Conservation (phyloP, 2,113 vertebrate genomes). For the Muntiacus muntjak region DNA sequence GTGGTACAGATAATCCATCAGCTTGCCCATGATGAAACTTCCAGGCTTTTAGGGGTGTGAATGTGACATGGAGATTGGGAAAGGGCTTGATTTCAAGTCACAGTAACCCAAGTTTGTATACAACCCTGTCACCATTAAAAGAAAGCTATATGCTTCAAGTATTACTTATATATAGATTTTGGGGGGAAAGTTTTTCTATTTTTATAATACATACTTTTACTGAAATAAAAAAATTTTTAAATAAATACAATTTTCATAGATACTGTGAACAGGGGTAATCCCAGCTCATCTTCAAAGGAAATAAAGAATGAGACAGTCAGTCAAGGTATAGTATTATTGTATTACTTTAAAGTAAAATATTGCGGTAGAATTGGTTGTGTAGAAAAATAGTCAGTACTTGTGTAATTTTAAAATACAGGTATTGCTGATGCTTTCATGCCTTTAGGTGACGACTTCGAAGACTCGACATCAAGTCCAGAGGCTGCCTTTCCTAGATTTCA, state of each 20-base stretch:
- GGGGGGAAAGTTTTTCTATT: neutral
- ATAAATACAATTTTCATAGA: slow-evolving; percentile 52
- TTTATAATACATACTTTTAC: neutral
- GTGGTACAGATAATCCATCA: neutral
- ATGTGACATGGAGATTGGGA: neutral
- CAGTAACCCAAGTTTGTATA: neutral
- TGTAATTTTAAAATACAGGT: slow-evolving; percentile 54
- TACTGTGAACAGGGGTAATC: slow-evolving; percentile 64
- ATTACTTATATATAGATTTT: neutral
- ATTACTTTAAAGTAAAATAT: slow-evolving; percentile 34
- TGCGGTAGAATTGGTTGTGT: slow-evolving; percentile 10
- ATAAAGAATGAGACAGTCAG: slow-evolving; percentile 15
- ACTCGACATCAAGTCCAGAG: neutral
- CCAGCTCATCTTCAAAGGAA: slow-evolving; percentile 56
- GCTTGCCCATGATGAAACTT: neutral
- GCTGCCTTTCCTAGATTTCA: neutral
- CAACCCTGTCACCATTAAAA: neutral
- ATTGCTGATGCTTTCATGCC: slow-evolving; percentile 3
- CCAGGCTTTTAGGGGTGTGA: neutral
- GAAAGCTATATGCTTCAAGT: neutral
- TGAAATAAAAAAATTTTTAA: neutral
- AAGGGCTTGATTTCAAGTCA: neutral
- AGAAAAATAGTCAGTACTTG: slow-evolving; percentile 35
- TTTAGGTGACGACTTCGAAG: slow-evolving; percentile 1
- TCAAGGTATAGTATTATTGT: slow-evolving; percentile 52